Evolutionary conservation across 2,113 vertebrate genomes (phyloP).

Genomic region (Pollachius pollachius): DNA sequence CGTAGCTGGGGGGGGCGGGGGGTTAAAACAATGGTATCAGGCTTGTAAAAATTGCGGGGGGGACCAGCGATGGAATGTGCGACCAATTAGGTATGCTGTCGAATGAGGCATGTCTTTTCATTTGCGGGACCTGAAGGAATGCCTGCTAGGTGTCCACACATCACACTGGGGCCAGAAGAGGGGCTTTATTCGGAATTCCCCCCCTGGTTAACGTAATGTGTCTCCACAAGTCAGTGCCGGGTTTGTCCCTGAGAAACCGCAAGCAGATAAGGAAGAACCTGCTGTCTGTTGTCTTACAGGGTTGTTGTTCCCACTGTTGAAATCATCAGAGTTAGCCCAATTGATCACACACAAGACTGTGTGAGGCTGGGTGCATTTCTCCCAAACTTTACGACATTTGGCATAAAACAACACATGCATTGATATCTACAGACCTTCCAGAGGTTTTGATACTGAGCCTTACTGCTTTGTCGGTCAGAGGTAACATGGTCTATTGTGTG

Average conservation of each 20-base stretch:
- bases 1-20: not conserved
- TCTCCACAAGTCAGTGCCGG: slow-evolving; percentile 48
- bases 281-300: no score
- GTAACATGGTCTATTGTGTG: no score
- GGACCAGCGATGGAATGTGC: slow-evolving; percentile 51
- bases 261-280: slow-evolving; percentile 54
- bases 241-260: slow-evolving; percentile 34
- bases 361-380: slow-evolving; percentile 9
- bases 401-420: not conserved
- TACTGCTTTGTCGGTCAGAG: no score
- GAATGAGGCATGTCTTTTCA: slow-evolving; percentile 61
- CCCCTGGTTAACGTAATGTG: slow-evolving; percentile 54
- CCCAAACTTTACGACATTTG: slow-evolving; percentile 21
- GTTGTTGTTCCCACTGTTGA: slow-evolving; percentile 42
- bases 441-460: no score
- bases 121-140: slow-evolving; percentile 47
- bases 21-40: not conserved
- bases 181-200: slow-evolving; percentile 29
- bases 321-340: no score
- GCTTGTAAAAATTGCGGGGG: not conserved
- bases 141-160: slow-evolving; percentile 58
- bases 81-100: slow-evolving; percentile 62
- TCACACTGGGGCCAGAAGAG: not conserved
- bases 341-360: not conserved
- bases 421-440: no score